Evolutionary conservation across 92 coral and sea anemone genomes (phyloP).

Genomic region (Porites divaricata): DNA sequence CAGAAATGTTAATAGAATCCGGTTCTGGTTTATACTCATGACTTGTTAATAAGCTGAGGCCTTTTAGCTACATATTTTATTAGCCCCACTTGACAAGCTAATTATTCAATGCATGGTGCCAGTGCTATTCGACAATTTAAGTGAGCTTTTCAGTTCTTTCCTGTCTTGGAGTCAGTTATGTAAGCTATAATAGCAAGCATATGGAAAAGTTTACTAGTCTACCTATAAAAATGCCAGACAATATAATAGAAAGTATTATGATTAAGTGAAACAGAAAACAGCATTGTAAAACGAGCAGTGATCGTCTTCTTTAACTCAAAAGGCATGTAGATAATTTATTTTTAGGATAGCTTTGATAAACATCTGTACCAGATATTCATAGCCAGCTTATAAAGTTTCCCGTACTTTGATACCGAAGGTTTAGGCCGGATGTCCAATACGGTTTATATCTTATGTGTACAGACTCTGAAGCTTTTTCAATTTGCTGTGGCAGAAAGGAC

Average conservation of each 20-base stretch:
- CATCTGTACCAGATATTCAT: constrained; percentile 12
- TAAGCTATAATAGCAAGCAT: neutral
- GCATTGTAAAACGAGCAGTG: neutral
- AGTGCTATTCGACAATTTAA: too few species aligned
- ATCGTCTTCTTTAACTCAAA: neutral
- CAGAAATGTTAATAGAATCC: too few species aligned
- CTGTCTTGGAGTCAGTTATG: too few species aligned
- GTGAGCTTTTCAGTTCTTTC: too few species aligned
- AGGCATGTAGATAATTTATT: constrained; percentile 2
- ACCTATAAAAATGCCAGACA: neutral
- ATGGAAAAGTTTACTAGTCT: neutral
- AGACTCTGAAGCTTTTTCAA: neutral
- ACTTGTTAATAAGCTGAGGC: too few species aligned
- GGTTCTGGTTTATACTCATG: too few species aligned
- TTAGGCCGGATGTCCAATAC: neutral
- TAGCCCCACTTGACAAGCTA: too few species aligned
- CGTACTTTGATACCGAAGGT: neutral
- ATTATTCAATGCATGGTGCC: too few species aligned
- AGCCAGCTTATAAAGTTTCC: neutral
- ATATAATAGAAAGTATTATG: too few species aligned
- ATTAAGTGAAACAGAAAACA: neutral
- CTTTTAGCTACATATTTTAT: too few species aligned
- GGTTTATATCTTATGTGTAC: neutral
- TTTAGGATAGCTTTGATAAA: constrained; percentile 14
- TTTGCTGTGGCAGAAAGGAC: too few species aligned